A percentile compares a stretch with the other conserved stretches of the same genome.
Evolutionary conservation across 2,797 vertebrate genomes (phyloP).

Genomic region (Limnodromus scolopaceus): DNA sequence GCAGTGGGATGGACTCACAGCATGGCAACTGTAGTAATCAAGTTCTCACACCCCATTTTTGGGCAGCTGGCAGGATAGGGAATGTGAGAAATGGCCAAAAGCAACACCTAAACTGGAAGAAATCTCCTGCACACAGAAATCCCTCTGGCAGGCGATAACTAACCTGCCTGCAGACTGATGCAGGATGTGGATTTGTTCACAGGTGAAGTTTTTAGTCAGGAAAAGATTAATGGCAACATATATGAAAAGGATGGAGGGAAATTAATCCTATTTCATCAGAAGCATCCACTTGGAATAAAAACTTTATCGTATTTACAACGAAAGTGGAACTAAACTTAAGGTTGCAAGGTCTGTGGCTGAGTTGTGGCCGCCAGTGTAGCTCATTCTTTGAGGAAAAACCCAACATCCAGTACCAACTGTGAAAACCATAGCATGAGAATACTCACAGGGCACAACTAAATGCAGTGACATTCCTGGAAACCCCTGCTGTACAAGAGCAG

Average conservation of each 20-base stretch:
- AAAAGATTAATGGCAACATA: background rate
- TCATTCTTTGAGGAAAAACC: background rate
- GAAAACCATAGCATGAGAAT: background rate
- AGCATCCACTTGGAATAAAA: background rate
- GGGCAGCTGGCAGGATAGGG: background rate
- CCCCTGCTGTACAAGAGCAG: background rate
- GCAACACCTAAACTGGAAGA: background rate
- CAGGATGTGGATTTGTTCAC: background rate
- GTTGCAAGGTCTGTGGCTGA: background rate
- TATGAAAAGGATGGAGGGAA: background rate
- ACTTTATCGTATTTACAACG: background rate
- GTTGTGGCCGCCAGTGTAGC: background rate
- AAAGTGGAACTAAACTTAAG: background rate
- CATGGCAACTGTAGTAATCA: fast-evolving
- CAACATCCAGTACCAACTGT: background rate
- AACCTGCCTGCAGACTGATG: background rate
- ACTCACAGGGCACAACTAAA: background rate
- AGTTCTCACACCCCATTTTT: background rate
- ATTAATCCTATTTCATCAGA: background rate
- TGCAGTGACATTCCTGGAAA: background rate
- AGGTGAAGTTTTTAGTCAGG: background rate
- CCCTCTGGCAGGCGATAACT: background rate
- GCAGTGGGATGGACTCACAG: background rate
- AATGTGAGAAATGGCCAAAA: background rate
- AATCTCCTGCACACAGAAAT: background rate